Evolutionary conservation across 2,113 vertebrate genomes (phyloP).

Genomic region (Acanthochromis polyacanthus): DNA sequence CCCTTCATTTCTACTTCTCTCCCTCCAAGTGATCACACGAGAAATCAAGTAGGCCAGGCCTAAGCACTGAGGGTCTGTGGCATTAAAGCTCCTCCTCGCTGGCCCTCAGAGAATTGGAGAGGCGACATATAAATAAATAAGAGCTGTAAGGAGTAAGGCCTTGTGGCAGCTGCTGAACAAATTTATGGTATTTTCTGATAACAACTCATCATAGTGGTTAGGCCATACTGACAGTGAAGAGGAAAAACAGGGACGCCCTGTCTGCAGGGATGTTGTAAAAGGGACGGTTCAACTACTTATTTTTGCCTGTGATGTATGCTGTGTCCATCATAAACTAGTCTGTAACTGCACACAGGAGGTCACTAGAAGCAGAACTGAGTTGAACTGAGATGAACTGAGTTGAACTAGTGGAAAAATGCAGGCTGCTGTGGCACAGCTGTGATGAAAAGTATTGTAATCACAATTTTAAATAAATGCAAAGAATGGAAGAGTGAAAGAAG

Average conservation of each 20-base stretch:
- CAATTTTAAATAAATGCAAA: too few relatives aligned
- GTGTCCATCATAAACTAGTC: constrained; percentile 29
- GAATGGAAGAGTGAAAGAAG: too few relatives aligned
- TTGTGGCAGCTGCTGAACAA: constrained; percentile 68
- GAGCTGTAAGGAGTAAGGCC: constrained; percentile 43
- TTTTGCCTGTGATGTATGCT: constrained; percentile 38
- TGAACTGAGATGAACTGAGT: not conserved
- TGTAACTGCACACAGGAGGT: constrained; percentile 11
- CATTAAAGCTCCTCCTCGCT: constrained; percentile 31
- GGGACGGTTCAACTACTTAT: constrained; percentile 37
- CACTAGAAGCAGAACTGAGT: not conserved
- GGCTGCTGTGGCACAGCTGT: not conserved
- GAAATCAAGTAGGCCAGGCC: constrained; percentile 28
- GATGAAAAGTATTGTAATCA: too few relatives aligned
- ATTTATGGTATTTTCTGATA: constrained; percentile 70
- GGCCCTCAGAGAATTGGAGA: constrained; percentile 28
- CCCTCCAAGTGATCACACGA: constrained; percentile 17
- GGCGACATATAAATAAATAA: constrained; percentile 65
- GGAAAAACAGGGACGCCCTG: not conserved
- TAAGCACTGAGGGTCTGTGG: constrained; percentile 32
- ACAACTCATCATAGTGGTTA: constrained; percentile 62
- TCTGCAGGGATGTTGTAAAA: constrained; percentile 51
- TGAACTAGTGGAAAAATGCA: not conserved
- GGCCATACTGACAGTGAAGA: constrained; percentile 53
- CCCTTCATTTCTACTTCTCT: not conserved